These are phyloP conservation scores for Yasuhikotakia modesta DNA, from an alignment of 2,797 vertebrate genomes.

Conservation along the genomic window DNA sequence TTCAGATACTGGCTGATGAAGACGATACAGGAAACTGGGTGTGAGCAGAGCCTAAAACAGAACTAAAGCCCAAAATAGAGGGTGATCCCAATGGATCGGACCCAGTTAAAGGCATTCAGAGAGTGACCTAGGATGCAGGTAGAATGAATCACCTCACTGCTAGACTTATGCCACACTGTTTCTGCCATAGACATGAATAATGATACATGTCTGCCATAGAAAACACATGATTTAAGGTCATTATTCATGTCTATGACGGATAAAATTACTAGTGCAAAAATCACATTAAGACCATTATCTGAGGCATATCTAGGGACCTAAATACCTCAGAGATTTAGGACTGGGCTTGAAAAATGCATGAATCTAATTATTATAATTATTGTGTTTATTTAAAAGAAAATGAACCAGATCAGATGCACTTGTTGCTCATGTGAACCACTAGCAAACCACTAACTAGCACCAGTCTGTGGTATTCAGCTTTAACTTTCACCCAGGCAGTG, in stretches of 20 bases:
- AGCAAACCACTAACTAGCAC: background rate
- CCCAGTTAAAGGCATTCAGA: conserved; percentile 53
- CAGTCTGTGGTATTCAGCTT: conserved; percentile 4
- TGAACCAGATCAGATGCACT: background rate
- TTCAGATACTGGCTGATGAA: conserved; percentile 10
- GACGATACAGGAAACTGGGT: conserved; percentile 43
- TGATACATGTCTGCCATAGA: background rate
- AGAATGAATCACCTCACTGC: background rate
- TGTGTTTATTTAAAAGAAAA: background rate
- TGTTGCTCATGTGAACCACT: too few species aligned
- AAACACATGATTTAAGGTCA: too few species aligned
- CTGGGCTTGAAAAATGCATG: background rate
- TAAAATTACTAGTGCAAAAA: background rate
- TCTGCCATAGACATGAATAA: too few species aligned
- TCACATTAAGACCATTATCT: background rate
- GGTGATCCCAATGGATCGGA: conserved; percentile 49
- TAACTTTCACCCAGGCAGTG: conserved; percentile 2
- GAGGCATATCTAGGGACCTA: background rate
- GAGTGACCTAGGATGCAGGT: conserved; percentile 38
- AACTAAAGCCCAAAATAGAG: conserved; percentile 49
- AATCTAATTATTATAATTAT: background rate
- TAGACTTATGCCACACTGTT: too few species aligned
- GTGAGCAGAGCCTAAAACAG: conserved; percentile 49
- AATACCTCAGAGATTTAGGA: background rate
- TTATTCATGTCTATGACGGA: too few species aligned